These are phyloP conservation scores for Crenichthys baileyi DNA, from an alignment of 2,797 vertebrate genomes.

Conservation along the genomic window DNA sequence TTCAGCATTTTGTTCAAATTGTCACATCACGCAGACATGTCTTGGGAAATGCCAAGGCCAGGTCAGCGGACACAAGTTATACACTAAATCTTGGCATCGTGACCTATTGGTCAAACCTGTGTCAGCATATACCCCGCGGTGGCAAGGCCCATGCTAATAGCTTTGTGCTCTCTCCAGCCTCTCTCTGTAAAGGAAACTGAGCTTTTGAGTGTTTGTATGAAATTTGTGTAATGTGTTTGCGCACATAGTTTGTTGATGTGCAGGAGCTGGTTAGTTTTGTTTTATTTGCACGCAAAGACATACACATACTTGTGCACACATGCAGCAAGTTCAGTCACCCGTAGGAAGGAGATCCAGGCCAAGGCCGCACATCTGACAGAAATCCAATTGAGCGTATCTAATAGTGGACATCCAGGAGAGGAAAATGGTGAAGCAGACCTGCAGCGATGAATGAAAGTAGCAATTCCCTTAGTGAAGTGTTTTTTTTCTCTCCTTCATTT, in stretches of 20 bases:
- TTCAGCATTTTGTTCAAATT: constrained; percentile 64
- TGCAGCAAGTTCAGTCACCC: constrained; percentile 76
- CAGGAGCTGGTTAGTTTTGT: constrained; percentile 45
- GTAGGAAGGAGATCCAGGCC: constrained; percentile 80
- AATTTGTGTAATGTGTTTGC: constrained; percentile 4
- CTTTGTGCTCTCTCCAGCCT: constrained; percentile 45
- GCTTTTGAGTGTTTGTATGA: constrained; percentile 52
- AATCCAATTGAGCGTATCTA: constrained; percentile 84
- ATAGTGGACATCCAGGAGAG: constrained; percentile 80
- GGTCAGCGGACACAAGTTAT: constrained; percentile 58
- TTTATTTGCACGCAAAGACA: constrained; percentile 6
- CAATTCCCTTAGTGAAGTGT: constrained; percentile 60
- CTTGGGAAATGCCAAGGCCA: constrained; percentile 63
- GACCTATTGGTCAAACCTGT: constrained; percentile 72
- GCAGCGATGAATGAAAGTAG: constrained; percentile 73
- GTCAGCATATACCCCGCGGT: constrained; percentile 69
- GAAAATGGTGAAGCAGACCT: constrained; percentile 68
- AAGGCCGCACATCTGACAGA: constrained; percentile 80
- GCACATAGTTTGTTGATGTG: constrained; percentile 22
- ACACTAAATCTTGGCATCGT: constrained; percentile 68
- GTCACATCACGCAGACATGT: constrained; percentile 54
- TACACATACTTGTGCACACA: constrained; percentile 37
- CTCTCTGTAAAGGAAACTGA: constrained; percentile 40
- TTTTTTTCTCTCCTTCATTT: constrained; percentile 23
- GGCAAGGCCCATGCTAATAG: constrained; percentile 73